Percentiles rank a stretch among this genome's conserved stretches.
phyloP scores from a whole-genome alignment of 2,113 vertebrate species.

The Sakesphorus luctuosus region DNA sequence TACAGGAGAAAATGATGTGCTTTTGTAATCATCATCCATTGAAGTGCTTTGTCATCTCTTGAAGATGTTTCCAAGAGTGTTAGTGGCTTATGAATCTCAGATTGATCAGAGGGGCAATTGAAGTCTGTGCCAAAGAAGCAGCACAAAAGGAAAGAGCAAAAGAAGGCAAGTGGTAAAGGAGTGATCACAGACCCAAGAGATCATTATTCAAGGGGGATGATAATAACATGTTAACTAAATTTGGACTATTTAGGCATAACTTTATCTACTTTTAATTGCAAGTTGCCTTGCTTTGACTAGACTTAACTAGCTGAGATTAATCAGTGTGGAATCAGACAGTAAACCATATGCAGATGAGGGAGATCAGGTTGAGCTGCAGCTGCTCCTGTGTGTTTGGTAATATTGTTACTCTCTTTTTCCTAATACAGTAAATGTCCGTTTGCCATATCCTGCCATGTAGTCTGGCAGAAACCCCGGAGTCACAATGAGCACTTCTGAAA shows the following conservation, averaged over 20 bases:
- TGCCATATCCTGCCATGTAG: not conserved
- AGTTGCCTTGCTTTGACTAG: not conserved
- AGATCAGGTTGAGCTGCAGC: not conserved
- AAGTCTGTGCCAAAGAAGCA: not conserved
- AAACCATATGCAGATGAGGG: not conserved
- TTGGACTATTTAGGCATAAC: not conserved
- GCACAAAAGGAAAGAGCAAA: not conserved
- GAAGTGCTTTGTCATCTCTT: constrained; percentile 26
- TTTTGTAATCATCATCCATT: constrained; percentile 32
- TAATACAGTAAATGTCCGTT: not conserved
- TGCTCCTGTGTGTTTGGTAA: not conserved
- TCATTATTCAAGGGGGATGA: not conserved
- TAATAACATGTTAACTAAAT: constrained; percentile 10
- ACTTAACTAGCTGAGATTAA: constrained; percentile 4
- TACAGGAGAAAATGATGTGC: not conserved
- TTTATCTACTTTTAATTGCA: constrained; percentile 20
- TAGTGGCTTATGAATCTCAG: constrained; percentile 13
- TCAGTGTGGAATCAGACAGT: not conserved
- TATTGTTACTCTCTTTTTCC: not conserved
- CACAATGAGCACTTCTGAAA: not conserved
- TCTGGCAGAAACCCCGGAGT: not conserved
- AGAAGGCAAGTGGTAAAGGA: not conserved
- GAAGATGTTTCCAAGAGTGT: constrained; percentile 19
- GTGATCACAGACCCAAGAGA: not conserved
- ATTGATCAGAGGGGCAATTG: constrained; percentile 7